phyloP scores from a whole-genome alignment of 2,888 invertebrate genomes.

The Pandemis heparana region DNA sequence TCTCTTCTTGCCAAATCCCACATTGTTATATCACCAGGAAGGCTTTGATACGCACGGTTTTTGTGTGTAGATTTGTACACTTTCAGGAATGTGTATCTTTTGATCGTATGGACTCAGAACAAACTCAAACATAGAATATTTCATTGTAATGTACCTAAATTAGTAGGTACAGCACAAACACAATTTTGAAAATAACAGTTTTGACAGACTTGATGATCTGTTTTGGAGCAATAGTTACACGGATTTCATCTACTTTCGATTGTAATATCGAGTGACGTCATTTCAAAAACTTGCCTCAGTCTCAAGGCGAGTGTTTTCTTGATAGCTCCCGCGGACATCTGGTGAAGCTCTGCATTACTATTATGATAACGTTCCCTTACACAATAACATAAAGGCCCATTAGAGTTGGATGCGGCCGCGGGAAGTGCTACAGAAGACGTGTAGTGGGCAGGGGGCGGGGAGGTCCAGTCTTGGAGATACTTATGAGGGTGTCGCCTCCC shows the following conservation, averaged over 20 bases:
- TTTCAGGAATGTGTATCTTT: too few relatives aligned
- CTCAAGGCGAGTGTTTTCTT: not conserved
- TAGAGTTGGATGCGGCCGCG: constrained; percentile 79
- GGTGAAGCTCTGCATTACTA: constrained; percentile 38
- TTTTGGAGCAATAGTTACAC: too few relatives aligned
- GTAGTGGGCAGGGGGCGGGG: constrained; percentile 80
- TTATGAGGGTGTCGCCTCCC: constrained; percentile 67
- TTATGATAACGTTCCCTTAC: constrained; percentile 63
- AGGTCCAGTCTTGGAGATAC: constrained; percentile 84
- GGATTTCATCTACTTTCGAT: too few relatives aligned
- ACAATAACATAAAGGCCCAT: constrained; percentile 79
- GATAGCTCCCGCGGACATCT: not conserved
- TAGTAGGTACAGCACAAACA: not conserved
- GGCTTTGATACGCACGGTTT: too few relatives aligned
- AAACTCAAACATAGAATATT: not conserved
- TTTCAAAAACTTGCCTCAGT: too few relatives aligned
- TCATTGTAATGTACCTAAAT: not conserved
- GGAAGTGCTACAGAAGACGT: constrained; percentile 82
- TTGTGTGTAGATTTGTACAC: too few relatives aligned
- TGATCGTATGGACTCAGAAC: too few relatives aligned
- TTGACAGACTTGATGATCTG: too few relatives aligned
- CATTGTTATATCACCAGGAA: too few relatives aligned
- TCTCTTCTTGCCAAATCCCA: too few relatives aligned
- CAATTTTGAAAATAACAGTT: constrained; percentile 6
- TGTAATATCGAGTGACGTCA: too few relatives aligned